Evolutionary conservation across 2,888 invertebrate genomes (phyloP), one percentile per base, ranked within the genome.

Genomic region (Hartigia nigra): DNA sequence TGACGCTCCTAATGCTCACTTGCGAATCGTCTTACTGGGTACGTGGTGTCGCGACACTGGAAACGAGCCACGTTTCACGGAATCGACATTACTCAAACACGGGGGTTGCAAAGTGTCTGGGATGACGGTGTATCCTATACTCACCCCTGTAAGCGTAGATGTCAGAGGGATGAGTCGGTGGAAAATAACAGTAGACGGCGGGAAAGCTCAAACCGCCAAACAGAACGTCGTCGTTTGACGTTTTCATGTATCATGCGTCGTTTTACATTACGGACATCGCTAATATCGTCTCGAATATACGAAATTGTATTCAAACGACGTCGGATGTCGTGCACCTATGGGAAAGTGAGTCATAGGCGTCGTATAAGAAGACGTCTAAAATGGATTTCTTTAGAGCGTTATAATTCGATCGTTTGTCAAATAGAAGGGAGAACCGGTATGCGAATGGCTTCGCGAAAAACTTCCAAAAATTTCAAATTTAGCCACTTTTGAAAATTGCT

Each of bases 341-440:
- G 83, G 85, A 87, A 85, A 85, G 84, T 86, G 72, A 32, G 83
- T 83, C 82, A 81, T 79, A 81, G 81, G 81, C 79, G 39, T 78
- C 76, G 78, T 55, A 72, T 74, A 81, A 79, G 77, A 77, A n/a
- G 75, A 75, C 77, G 77, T 70, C n/a, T 31, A 74, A 76, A 80
- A 84, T 77, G 86, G 85, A 89, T 90, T 89, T 86, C 88, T 86
- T 88, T 87, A 76, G 74, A 78, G 86, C 84, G 79, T 87, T 89
- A 87, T 86, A 88, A 89, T 89, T 88, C 87, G 90, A 91, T 90
- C 91, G 90, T 91, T 91, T 90, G 88, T 91, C 91, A 91, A 90
- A 88, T 87, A 90, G 87, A 90, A 55, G 23, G 55, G 23, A 55
- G 23, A 55, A 55, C 23, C 9, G 23, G 9, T 5, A 55, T 1